Conservation (phyloP, 2,888 invertebrate species). For the Aleiodes alternator region DNA sequence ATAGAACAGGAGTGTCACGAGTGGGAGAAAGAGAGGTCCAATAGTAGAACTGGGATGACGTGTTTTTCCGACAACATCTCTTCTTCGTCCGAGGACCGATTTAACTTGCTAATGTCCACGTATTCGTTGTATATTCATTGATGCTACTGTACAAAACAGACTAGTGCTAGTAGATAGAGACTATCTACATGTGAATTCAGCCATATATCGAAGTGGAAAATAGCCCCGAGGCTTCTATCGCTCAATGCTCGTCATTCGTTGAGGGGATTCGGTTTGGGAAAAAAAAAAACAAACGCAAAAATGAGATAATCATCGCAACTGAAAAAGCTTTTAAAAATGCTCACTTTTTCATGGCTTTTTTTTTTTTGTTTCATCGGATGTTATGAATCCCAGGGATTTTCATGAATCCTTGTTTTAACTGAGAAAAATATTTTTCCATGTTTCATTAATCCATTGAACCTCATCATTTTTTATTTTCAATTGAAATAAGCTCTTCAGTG, state of each 20-base stretch:
- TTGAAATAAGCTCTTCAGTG: too few relatives aligned
- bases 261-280: neutral
- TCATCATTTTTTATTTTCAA: too few relatives aligned
- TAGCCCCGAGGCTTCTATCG: slow-evolving; percentile 44
- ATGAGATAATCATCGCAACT: neutral
- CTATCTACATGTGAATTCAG: slow-evolving; percentile 25
- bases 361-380: too few relatives aligned
- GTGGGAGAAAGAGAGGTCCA: slow-evolving; percentile 34
- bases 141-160: slow-evolving; percentile 40
- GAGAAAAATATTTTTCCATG: too few relatives aligned
- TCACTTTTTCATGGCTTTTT: too few relatives aligned
- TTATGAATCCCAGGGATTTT: too few relatives aligned
- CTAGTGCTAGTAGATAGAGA: slow-evolving; percentile 36
- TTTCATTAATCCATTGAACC: too few relatives aligned
- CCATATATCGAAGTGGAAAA: slow-evolving; percentile 24
- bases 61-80: slow-evolving; percentile 58
- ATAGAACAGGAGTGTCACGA: slow-evolving; percentile 30
- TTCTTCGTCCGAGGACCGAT: slow-evolving; percentile 57
- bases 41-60: slow-evolving; percentile 48
- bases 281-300: neutral
- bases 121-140: slow-evolving; percentile 69
- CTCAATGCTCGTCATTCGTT: slow-evolving; percentile 33
- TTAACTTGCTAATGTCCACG: slow-evolving; percentile 67
- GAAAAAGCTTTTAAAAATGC: neutral
- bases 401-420: too few relatives aligned